Evolutionary conservation across 2,888 invertebrate species (phyloP).

Genomic region (Drosophila anomalata): DNA sequence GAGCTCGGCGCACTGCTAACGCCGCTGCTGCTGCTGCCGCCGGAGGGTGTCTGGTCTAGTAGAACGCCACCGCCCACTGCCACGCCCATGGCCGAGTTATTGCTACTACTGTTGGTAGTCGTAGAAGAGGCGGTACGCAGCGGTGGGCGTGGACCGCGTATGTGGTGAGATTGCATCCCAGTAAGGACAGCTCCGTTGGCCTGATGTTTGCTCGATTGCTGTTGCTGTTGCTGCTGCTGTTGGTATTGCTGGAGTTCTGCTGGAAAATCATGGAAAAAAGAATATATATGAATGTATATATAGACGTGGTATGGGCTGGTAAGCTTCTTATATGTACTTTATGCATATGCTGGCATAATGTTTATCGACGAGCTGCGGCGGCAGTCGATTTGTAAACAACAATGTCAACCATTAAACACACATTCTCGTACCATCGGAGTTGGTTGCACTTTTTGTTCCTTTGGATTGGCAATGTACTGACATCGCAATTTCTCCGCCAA

Average conservation of each 20-base stretch:
- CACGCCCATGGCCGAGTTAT: slow-evolving; percentile 46
- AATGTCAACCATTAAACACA: slow-evolving; percentile 62
- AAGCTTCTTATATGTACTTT: slow-evolving; percentile 68
- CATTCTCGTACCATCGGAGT: slow-evolving; percentile 48
- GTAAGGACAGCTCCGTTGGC: slow-evolving; percentile 81
- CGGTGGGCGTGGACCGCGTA: slow-evolving; percentile 83
- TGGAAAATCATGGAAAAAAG: slow-evolving; percentile 20
- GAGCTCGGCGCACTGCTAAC: slow-evolving; percentile 83
- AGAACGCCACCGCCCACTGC: slow-evolving; percentile 57
- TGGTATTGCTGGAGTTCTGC: slow-evolving; percentile 78
- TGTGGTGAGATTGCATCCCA: slow-evolving; percentile 80
- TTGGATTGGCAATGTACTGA: slow-evolving; percentile 47
- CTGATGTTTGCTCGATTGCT: slow-evolving; percentile 81
- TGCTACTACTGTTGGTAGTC: slow-evolving; percentile 65
- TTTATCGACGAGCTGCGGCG: slow-evolving; percentile 53
- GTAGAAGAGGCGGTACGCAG: slow-evolving; percentile 83
- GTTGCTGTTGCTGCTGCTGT: slow-evolving; percentile 67
- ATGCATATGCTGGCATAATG: slow-evolving; percentile 75
- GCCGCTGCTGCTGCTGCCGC: slow-evolving; percentile 83
- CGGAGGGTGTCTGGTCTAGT: slow-evolving; percentile 80
- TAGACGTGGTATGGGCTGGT: slow-evolving; percentile 15
- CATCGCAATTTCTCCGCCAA: not conserved
- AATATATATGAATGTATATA: not conserved
- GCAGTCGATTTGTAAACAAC: slow-evolving; percentile 68
- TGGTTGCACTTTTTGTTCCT: slow-evolving; percentile 63